Evolutionary conservation across 2,797 vertebrate species (phyloP).

Genomic region (Lindbergichthys nudifrons): DNA sequence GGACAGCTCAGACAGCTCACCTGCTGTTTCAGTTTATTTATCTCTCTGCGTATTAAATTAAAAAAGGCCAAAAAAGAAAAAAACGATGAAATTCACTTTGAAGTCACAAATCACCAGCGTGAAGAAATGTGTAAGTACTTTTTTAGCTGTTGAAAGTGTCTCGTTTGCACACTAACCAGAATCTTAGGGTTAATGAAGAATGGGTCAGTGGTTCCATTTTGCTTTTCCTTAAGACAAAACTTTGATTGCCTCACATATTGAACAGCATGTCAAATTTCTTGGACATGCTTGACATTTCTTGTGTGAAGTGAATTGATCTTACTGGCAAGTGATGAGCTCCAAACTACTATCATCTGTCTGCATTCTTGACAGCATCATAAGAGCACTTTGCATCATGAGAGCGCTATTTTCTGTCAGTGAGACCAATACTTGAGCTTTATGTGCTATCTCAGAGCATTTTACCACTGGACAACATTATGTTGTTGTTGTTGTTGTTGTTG

Average conservation of each 20-base stretch:
- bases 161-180: background rate
- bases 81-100: background rate
- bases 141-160: background rate
- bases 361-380: conserved; percentile 30
- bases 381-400: conserved; percentile 42
- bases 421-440: conserved; percentile 23
- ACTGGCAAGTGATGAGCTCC: conserved; percentile 31
- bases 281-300: conserved; percentile 19
- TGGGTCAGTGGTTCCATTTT: background rate
- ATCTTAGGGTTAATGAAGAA: background rate
- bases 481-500: background rate
- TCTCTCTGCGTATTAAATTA: too few relatives aligned
- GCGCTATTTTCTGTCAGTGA: conserved; percentile 34
- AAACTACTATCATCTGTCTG: conserved; percentile 49
- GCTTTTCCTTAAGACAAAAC: conserved; percentile 3
- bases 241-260: background rate
- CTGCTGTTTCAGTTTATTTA: too few relatives aligned
- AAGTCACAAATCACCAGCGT: background rate
- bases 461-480: conserved; percentile 15
- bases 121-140: background rate
- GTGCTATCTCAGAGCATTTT: conserved; percentile 28
- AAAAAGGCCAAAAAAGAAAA: too few relatives aligned
- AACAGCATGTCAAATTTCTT: background rate
- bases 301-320: conserved; percentile 27
- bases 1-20: too few relatives aligned